Conservation (phyloP, 2,888 invertebrate species). For the Acanthoscelides obtectus region DNA sequence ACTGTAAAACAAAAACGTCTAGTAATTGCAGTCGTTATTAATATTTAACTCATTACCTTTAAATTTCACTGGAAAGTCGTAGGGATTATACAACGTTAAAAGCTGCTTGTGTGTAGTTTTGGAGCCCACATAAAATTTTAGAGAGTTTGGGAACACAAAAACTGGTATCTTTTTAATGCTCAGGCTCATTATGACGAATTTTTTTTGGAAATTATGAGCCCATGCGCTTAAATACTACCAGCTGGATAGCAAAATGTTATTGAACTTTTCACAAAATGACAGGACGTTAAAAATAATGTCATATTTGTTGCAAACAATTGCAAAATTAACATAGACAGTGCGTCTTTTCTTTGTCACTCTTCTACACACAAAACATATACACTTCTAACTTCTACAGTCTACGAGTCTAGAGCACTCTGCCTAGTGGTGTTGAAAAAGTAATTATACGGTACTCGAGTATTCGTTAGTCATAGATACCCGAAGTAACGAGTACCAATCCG, state of each 20-base stretch:
- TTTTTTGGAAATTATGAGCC: neutral
- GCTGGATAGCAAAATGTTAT: neutral
- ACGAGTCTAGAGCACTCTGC: too few relatives aligned
- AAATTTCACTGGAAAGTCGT: conserved; percentile 74
- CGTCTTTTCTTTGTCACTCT: too few relatives aligned
- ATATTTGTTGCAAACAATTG: neutral
- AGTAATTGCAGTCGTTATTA: neutral
- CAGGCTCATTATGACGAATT: conserved; percentile 21
- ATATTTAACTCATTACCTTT: conserved; percentile 57
- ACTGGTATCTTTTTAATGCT: conserved; percentile 63
- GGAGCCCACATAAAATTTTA: conserved; percentile 73
- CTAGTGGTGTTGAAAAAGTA: too few relatives aligned
- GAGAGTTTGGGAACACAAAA: conserved; percentile 72
- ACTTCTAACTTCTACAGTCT: too few relatives aligned
- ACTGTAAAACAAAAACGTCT: conserved; percentile 13
- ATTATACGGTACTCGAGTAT: too few relatives aligned
- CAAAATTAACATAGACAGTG: neutral
- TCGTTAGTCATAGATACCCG: too few relatives aligned
- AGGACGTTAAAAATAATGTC: neutral
- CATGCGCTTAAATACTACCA: neutral
- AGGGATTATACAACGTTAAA: conserved; percentile 79
- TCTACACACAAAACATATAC: too few relatives aligned
- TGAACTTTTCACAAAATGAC: neutral
- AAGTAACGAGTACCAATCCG: too few relatives aligned
- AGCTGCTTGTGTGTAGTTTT: conserved; percentile 75